These are phyloP conservation scores for Antheraea assamensis DNA, from an alignment of 2,888 invertebrate species.

Conservation along the genomic window DNA sequence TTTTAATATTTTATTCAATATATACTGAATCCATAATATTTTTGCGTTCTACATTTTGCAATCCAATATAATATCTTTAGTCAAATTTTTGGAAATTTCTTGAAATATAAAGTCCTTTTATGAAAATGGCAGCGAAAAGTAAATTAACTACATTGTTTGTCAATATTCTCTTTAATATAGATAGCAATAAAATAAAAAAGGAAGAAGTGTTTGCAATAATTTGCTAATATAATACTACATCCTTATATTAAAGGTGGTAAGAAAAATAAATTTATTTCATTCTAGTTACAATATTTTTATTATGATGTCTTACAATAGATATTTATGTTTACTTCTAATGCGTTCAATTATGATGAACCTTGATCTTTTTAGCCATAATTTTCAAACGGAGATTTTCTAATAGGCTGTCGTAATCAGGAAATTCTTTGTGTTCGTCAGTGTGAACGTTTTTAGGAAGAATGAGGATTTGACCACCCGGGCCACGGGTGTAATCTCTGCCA, in stretches of 20 bases:
- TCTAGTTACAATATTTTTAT: background rate
- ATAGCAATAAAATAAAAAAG: background rate
- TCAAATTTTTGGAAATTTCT: too few species aligned
- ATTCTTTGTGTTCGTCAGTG: slow-evolving; percentile 53
- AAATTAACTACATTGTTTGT: too few species aligned
- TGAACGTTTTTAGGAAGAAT: slow-evolving; percentile 59
- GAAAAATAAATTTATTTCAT: background rate
- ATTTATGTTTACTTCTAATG: background rate
- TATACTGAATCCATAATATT: too few species aligned
- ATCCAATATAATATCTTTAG: too few species aligned
- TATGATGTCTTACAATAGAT: background rate
- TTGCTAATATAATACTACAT: background rate
- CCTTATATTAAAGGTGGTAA: background rate
- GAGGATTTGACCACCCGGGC: slow-evolving; percentile 66
- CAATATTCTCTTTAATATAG: background rate
- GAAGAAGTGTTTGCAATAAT: background rate
- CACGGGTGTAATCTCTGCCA: slow-evolving; percentile 65
- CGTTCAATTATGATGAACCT: background rate
- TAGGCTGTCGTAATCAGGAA: slow-evolving; percentile 59
- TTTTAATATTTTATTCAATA: too few species aligned
- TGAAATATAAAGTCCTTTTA: too few species aligned
- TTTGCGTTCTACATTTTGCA: too few species aligned
- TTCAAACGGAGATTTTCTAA: slow-evolving; percentile 60
- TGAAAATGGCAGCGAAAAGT: too few species aligned
- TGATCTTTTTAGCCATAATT: slow-evolving; percentile 42